Evolutionary conservation across 64 coral and sea anemone genomes (phyloP).

Genomic region (Dendronephthya gigantea): DNA sequence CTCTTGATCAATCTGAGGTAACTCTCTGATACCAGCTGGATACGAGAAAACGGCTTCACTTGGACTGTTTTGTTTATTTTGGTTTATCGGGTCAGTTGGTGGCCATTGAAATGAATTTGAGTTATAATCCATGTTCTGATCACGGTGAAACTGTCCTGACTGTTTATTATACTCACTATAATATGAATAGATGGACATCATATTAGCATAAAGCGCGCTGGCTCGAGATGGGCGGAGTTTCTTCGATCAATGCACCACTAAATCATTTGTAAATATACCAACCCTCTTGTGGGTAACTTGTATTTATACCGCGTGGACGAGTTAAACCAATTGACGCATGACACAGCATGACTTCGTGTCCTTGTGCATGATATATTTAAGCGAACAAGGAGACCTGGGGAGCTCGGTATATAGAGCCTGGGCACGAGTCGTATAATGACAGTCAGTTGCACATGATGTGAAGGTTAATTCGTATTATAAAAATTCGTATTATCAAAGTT

Average conservation of each 20-base stretch:
- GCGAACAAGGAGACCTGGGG: neutral
- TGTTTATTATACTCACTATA: neutral
- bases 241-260: neutral
- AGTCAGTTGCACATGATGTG: too few species aligned
- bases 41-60: neutral
- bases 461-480: too few species aligned
- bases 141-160: neutral
- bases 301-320: neutral
- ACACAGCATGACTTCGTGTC: neutral
- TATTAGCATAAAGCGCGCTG: neutral
- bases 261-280: neutral
- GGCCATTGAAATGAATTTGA: neutral
- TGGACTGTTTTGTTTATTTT: neutral
- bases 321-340: neutral
- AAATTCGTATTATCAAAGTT: too few species aligned
- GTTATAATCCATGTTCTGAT: neutral
- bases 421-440: too few species aligned
- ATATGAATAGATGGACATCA: neutral
- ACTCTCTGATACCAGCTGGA: neutral
- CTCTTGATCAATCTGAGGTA: neutral
- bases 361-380: too few species aligned
- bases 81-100: neutral
- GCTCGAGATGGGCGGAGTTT: neutral
- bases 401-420: neutral
- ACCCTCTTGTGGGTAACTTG: neutral